Percentiles rank a stretch among this genome's conserved stretches.
These are phyloP conservation scores for Aleiodes alternator DNA, from an alignment of 2,888 invertebrate genomes.

Conservation along the genomic window DNA sequence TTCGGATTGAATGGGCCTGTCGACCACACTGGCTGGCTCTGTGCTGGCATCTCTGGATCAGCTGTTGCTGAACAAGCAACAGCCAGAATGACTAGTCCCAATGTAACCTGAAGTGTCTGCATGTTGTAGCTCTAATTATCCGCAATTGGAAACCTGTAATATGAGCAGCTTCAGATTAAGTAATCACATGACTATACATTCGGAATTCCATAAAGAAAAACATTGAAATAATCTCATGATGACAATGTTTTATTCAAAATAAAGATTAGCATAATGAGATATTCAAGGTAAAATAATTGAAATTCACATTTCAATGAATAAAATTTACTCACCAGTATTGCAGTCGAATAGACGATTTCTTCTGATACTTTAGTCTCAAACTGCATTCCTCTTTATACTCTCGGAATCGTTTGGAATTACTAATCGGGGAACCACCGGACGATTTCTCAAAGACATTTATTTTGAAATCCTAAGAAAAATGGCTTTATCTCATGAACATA, in stretches of 20 bases:
- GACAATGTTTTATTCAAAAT: background rate
- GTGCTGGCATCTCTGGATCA: background rate
- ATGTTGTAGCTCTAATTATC: background rate
- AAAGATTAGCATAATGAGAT: background rate
- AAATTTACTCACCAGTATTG: slow-evolving; percentile 16
- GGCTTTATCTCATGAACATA: background rate
- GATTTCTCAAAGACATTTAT: background rate
- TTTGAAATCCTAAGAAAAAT: background rate
- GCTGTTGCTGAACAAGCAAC: background rate
- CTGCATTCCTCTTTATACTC: slow-evolving; percentile 9
- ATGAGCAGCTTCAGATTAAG: background rate
- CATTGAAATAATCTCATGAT: background rate
- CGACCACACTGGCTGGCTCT: background rate
- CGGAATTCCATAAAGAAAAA: background rate
- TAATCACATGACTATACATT: background rate
- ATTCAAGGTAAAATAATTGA: background rate
- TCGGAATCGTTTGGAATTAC: background rate
- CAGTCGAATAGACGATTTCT: background rate
- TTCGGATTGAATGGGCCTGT: background rate
- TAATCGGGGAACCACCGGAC: background rate
- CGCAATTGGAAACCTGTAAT: background rate
- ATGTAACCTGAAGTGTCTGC: background rate
- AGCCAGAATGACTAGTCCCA: background rate
- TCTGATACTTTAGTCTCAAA: background rate
- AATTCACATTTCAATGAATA: background rate